Evolutionary conservation across 2,888 invertebrate genomes (phyloP).

Genomic region (Diaperis boleti): DNA sequence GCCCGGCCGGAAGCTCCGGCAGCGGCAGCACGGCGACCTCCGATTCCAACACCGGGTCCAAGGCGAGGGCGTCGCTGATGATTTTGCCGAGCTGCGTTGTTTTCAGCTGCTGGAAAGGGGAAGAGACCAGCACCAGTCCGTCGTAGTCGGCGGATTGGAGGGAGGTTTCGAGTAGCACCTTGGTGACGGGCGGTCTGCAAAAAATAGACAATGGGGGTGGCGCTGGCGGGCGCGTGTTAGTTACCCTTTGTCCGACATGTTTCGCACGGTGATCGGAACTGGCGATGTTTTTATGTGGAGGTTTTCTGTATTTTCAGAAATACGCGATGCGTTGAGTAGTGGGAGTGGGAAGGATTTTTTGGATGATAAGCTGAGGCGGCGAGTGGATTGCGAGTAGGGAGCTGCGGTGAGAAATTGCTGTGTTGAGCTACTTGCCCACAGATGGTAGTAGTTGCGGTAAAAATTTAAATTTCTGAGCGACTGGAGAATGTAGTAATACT

Average conservation of each 20-base stretch:
- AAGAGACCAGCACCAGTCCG: constrained; percentile 72
- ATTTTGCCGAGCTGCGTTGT: constrained; percentile 66
- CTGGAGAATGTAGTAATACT: no score
- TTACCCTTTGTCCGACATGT: constrained; percentile 44
- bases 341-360: constrained; percentile 30
- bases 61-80: constrained; percentile 61
- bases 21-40: constrained; percentile 74
- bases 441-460: constrained; percentile 3
- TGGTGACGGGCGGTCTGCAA: constrained; percentile 51
- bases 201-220: neutral
- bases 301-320: constrained; percentile 28
- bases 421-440: neutral
- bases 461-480: no score
- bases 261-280: constrained; percentile 7
- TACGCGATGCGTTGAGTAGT: constrained; percentile 24
- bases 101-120: constrained; percentile 67
- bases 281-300: constrained; percentile 15
- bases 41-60: constrained; percentile 70
- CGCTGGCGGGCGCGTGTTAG: neutral
- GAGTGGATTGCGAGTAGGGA: no score
- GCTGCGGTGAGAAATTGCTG: neutral
- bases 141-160: constrained; percentile 67
- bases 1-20: constrained; percentile 72
- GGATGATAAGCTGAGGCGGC: constrained; percentile 2
- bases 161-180: constrained; percentile 45